Evolutionary conservation across 2,113 vertebrate genomes (phyloP).

Genomic region (Azemiops feae): DNA sequence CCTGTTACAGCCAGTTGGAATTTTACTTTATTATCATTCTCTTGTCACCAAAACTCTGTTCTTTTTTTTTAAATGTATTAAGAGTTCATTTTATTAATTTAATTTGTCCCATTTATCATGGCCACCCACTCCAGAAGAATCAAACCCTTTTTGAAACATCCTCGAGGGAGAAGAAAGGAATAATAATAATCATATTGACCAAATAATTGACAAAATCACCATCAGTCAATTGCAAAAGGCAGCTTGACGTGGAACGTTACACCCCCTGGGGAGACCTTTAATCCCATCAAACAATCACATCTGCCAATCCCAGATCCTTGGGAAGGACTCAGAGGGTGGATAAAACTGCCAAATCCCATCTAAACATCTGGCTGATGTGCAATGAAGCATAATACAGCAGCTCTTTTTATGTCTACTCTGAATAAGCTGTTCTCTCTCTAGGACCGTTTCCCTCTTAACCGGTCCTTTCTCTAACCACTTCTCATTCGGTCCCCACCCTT

Average conservation of each 20-base stretch:
- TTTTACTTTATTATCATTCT: background rate
- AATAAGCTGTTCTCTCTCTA: background rate
- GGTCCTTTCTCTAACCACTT: background rate
- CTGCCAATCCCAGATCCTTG: background rate
- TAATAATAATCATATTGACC: background rate
- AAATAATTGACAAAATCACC: background rate
- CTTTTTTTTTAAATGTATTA: background rate
- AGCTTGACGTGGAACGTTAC: background rate
- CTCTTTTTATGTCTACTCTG: background rate
- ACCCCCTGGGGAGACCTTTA: background rate
- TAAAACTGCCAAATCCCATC: background rate
- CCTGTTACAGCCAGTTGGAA: background rate
- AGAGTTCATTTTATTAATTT: background rate
- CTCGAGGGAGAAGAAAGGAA: background rate
- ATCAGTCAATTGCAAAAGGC: background rate
- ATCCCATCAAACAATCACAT: background rate
- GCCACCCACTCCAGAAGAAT: background rate
- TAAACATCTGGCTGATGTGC: background rate
- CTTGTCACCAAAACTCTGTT: background rate
- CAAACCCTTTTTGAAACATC: background rate
- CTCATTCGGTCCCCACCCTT: background rate
- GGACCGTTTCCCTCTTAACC: background rate
- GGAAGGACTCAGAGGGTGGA: background rate
- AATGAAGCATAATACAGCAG: background rate
- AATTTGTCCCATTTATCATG: background rate